Percentiles rank a stretch among this genome's conserved stretches.
phyloP scores from a whole-genome alignment of 2,113 vertebrate species.

The Ploceus nigricollis region DNA sequence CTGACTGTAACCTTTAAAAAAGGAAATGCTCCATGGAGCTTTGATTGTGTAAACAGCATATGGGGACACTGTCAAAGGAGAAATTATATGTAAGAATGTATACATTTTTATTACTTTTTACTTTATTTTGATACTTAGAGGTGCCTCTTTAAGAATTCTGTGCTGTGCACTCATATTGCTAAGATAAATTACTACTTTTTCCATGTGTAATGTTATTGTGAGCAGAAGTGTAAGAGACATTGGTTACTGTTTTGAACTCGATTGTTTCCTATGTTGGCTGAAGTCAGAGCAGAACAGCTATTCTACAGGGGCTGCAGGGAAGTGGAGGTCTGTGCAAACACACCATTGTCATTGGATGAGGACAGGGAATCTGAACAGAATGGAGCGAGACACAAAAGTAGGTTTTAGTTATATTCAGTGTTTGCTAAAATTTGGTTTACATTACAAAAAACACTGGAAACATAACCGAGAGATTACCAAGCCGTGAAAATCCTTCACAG shows the following conservation, averaged over 20 bases:
- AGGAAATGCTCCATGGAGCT: slow-evolving; percentile 49
- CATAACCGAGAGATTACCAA: not conserved
- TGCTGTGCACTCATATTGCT: not conserved
- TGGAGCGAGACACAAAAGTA: not conserved
- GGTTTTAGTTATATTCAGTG: not conserved
- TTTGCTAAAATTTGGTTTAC: not conserved
- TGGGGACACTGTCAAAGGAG: not conserved
- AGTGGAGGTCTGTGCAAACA: not conserved
- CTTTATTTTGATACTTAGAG: not conserved
- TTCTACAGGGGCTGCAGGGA: not conserved
- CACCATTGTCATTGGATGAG: not conserved
- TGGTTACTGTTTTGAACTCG: not conserved
- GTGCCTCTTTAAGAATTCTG: not conserved
- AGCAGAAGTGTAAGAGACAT: not conserved
- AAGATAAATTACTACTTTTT: not conserved
- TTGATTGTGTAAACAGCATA: slow-evolving; percentile 25
- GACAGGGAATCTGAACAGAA: not conserved
- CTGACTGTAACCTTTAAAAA: slow-evolving; percentile 58
- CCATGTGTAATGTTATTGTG: not conserved
- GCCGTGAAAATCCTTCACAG: not conserved
- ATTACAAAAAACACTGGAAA: not conserved
- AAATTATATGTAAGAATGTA: not conserved
- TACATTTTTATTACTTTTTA: not conserved
- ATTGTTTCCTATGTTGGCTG: not conserved
- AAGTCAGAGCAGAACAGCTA: not conserved